Evolutionary conservation across 2,113 vertebrate species (phyloP).

Genomic region (Gallinago jamesoni): DNA sequence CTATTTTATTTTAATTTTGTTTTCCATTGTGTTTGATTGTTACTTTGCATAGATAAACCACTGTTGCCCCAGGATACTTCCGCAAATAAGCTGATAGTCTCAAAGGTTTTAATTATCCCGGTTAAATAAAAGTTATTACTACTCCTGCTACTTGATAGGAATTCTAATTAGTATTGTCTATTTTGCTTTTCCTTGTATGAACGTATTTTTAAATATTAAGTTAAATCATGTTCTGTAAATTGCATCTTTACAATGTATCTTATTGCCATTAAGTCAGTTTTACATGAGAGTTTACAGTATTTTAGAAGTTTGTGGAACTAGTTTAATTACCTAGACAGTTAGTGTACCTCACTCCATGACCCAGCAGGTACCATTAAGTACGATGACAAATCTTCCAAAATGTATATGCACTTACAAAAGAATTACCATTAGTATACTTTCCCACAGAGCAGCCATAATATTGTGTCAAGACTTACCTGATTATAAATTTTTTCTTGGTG

Average conservation of each 20-base stretch:
- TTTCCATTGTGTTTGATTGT: conserved; percentile 8
- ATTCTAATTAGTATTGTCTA: conserved; percentile 38
- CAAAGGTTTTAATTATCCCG: conserved; percentile 66
- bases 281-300: neutral
- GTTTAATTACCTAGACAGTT: neutral
- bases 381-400: neutral
- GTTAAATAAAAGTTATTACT: conserved; percentile 51
- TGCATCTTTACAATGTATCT: neutral
- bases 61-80: neutral
- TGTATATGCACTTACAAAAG: neutral
- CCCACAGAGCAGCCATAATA: neutral
- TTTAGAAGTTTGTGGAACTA: neutral
- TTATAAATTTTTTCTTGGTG: neutral
- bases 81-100: conserved; percentile 39
- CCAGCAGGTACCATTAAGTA: neutral
- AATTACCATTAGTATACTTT: neutral
- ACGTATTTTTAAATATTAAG: neutral
- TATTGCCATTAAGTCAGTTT: neutral
- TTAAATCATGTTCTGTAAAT: conserved; percentile 18
- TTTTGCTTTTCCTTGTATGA: conserved; percentile 9
- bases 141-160: conserved; percentile 4
- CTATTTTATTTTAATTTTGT: conserved; percentile 24
- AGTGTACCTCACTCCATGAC: neutral
- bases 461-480: neutral
- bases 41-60: conserved; percentile 1